Percentiles rank a stretch among this genome's conserved stretches.
These are phyloP conservation scores for Cylloceria caligata DNA, from an alignment of 2,888 invertebrate genomes.

Conservation along the genomic window DNA sequence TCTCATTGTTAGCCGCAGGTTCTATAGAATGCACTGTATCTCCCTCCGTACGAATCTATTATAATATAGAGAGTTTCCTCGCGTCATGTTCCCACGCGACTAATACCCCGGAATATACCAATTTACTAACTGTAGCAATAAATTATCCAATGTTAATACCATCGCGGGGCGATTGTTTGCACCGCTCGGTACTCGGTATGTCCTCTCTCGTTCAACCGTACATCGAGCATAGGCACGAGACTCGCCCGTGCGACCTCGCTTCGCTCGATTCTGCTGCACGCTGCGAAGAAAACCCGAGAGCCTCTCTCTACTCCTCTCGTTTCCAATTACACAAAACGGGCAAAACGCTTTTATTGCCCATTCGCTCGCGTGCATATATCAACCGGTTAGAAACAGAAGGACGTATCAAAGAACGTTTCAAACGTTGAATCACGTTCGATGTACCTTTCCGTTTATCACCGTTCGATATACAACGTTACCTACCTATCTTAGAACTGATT, in stretches of 20 bases:
- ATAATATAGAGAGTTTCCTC: constrained; percentile 22
- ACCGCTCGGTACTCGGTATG: neutral
- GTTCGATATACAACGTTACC: neutral
- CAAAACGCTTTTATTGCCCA: constrained; percentile 30
- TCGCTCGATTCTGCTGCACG: constrained; percentile 1
- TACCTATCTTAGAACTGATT: neutral
- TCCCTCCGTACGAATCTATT: constrained; percentile 35
- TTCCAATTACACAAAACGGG: constrained; percentile 50
- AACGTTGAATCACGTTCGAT: no score
- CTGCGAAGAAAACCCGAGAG: constrained; percentile 7
- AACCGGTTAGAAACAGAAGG: no score
- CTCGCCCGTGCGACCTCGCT: constrained; percentile 18
- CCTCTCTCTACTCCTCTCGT: constrained; percentile 20
- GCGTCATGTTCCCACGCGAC: constrained; percentile 49
- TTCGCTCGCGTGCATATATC: neutral
- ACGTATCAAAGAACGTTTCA: no score
- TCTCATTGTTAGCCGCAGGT: constrained; percentile 3
- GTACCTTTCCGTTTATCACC: no score
- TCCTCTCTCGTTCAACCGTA: constrained; percentile 9
- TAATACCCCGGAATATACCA: constrained; percentile 53
- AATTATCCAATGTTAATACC: constrained; percentile 53
- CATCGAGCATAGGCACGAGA: constrained; percentile 16
- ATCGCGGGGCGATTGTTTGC: constrained; percentile 48
- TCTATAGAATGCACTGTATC: no score
- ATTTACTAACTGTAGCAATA: constrained; percentile 54